Evolutionary conservation across 2,888 invertebrate species (phyloP), one percentile per base, ranked within the genome.

Genomic region (Cremastobaeus sp.): DNA sequence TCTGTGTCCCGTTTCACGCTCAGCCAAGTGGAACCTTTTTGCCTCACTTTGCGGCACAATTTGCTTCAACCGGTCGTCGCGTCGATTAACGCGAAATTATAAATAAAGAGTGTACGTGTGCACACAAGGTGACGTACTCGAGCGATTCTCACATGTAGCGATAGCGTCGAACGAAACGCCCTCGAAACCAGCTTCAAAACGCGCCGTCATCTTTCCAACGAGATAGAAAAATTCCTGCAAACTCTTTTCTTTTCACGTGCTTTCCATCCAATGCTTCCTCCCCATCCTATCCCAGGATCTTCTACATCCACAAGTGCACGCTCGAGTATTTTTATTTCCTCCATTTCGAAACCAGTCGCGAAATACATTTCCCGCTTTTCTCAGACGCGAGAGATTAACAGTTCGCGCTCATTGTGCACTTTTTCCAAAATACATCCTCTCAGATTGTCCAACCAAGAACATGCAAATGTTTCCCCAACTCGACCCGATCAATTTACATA

Each of bases 1-100:
- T 89, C 89, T 89, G 88, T 89, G 89, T 89, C 88, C 89, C 88
- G 89, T 89, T 89, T 89, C 88, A 88, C 88, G 89, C 89, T 90
- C 85, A 85, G 88, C 87, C 86, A 86, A 89, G 89, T 88, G 86
- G 88, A 89, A 88, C 87, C 87, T 88, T 88, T 89, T 88, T 87
- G 86, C 88, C 88, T 86, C 85, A 85, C 85, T 85, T 86, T 86
- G 85, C 85, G 85, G 85, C 85, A 82, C 82, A 82, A 83, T 82
- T 84, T 83, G 83, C 85, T 84, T 88, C 87, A 88, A 86, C 87
- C 84, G 84, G 83, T 86, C 84, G 85, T 87, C 86, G 84, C 86
- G 88, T 86, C 88, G 88, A 89, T 89, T 89, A 89, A 88, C 88
- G 88, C 84, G 84, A 88, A 89, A 89, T 89, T 88, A 88, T 88